Percentiles rank a stretch among this genome's conserved stretches.
Evolutionary conservation across 2,888 invertebrate genomes (phyloP).

Genomic region (Galerucella calmariensis): DNA sequence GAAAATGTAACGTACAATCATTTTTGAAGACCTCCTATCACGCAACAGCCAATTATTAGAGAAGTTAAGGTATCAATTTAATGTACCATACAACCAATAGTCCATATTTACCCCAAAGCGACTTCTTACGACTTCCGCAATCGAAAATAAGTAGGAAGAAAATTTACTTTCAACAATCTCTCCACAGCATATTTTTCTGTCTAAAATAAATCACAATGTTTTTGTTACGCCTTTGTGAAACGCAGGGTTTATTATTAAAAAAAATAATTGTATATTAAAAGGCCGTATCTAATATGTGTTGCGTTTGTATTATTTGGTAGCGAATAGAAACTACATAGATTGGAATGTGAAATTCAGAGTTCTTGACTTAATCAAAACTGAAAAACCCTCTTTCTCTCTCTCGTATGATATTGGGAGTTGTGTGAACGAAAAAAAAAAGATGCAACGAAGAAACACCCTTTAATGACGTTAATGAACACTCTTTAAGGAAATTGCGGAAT

Average conservation of each 20-base stretch:
- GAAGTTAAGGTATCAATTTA: slow-evolving; percentile 3
- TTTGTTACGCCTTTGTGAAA: neutral
- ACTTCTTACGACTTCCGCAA: neutral
- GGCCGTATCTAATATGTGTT: neutral
- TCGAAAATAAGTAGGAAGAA: neutral
- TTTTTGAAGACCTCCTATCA: slow-evolving; percentile 4
- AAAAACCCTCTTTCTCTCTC: neutral
- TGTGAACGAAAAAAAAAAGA: slow-evolving; percentile 4
- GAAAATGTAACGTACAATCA: slow-evolving; percentile 2
- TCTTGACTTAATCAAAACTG: slow-evolving; percentile 2
- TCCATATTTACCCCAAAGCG: neutral
- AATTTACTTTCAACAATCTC: neutral
- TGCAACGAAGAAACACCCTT: slow-evolving; percentile 1
- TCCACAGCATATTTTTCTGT: neutral
- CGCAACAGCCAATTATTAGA: neutral
- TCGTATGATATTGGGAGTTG: slow-evolving; percentile 3
- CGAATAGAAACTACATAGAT: neutral
- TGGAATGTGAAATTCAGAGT: neutral
- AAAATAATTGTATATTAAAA: neutral
- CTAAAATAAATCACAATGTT: too few species aligned
- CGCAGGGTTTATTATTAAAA: neutral
- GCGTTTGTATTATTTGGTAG: neutral
- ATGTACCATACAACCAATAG: neutral
- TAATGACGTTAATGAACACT: slow-evolving; percentile 13
- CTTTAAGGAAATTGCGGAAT: slow-evolving; percentile 10